Percentiles rank a stretch among this genome's conserved stretches.
phyloP scores from a whole-genome alignment of 2,888 invertebrate genomes.

The Nomada fucata region DNA sequence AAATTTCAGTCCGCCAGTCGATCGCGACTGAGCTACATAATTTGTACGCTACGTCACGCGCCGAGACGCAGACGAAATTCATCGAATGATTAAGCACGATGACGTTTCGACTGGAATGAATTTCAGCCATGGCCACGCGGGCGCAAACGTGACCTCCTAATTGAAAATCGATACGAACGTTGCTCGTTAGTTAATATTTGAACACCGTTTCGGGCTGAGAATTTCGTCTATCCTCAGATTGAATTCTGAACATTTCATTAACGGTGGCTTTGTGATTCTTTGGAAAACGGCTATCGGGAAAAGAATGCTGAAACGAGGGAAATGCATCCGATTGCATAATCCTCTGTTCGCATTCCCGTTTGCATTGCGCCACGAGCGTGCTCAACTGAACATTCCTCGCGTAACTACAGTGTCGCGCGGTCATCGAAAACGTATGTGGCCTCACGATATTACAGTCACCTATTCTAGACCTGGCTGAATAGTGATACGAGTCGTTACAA shows the following conservation, averaged over 20 bases:
- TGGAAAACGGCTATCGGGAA: neutral
- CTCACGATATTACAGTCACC: neutral
- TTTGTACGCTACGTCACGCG: constrained; percentile 47
- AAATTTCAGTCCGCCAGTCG: constrained; percentile 43
- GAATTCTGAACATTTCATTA: neutral
- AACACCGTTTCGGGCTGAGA: neutral
- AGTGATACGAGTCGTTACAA: no score
- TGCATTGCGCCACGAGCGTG: neutral
- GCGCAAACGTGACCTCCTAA: constrained; percentile 26
- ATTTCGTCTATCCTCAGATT: neutral
- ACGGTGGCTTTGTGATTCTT: neutral
- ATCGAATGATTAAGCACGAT: constrained; percentile 67
- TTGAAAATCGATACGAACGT: constrained; percentile 46
- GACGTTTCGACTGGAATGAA: constrained; percentile 59
- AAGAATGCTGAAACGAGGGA: neutral
- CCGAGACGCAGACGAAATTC: constrained; percentile 56
- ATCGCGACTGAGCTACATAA: constrained; percentile 43
- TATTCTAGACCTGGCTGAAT: no score
- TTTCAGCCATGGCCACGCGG: constrained; percentile 44
- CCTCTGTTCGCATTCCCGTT: constrained; percentile 8
- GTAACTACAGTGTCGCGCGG: constrained; percentile 15
- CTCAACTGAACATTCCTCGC: constrained; percentile 6
- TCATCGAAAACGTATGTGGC: constrained; percentile 6
- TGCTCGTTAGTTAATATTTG: neutral
- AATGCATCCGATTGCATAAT: constrained; percentile 19